Conservation (phyloP, 2,888 invertebrate genomes). For the Phania funesta region DNA sequence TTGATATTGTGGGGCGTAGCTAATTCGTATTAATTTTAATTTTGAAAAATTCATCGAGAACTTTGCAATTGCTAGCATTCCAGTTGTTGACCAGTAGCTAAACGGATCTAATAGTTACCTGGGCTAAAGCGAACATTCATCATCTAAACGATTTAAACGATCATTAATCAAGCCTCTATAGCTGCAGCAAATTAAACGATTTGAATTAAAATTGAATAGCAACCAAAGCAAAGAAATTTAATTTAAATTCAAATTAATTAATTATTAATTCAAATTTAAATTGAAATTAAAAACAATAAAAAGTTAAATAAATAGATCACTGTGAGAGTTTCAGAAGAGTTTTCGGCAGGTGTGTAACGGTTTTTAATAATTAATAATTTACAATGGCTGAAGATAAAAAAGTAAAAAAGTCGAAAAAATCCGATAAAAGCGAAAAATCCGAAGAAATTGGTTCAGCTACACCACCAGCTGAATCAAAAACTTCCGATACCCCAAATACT, state of each 20-base stretch:
- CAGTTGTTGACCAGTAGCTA: slow-evolving; percentile 80
- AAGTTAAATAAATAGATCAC: slow-evolving; percentile 10
- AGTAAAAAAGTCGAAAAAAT: slow-evolving; percentile 77
- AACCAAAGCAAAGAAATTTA: slow-evolving; percentile 8
- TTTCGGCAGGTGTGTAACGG: not conserved
- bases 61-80: slow-evolving; percentile 74
- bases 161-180: not conserved
- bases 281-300: not conserved
- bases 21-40: slow-evolving; percentile 67
- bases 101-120: slow-evolving; percentile 72
- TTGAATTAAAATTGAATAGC: slow-evolving; percentile 12
- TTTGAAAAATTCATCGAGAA: slow-evolving; percentile 70
- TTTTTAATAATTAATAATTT: not conserved
- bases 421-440: slow-evolving; percentile 70
- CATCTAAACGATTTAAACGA: slow-evolving; percentile 59
- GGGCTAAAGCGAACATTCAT: slow-evolving; percentile 57
- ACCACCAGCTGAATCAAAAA: slow-evolving; percentile 67
- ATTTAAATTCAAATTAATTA: not conserved
- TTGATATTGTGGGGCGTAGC: slow-evolving; percentile 71
- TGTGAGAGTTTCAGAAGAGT: slow-evolving; percentile 16
- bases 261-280: too few relatives aligned
- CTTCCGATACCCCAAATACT: slow-evolving; percentile 16
- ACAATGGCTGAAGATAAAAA: slow-evolving; percentile 78
- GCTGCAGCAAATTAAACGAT: slow-evolving; percentile 22
- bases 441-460: slow-evolving; percentile 68